Conservation (phyloP, 2,888 invertebrate genomes). For the Hirtodrosophila alboralis region DNA sequence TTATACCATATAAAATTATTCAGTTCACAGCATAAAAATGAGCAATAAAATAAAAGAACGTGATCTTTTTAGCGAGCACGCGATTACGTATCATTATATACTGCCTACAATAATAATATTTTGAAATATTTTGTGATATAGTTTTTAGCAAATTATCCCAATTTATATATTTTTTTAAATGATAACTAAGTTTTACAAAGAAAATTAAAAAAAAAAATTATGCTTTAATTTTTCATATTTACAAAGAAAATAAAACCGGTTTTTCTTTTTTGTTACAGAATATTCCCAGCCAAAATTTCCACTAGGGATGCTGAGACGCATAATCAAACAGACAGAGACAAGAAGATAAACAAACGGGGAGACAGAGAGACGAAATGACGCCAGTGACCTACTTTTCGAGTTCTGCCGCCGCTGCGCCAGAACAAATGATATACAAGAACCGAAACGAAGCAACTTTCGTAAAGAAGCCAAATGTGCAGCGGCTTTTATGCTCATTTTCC, state of each 20-base stretch:
- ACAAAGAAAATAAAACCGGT: background rate
- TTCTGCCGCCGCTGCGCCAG: constrained; percentile 13
- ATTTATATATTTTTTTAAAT: too few relatives aligned
- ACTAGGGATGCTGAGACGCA: constrained; percentile 14
- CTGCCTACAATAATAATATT: too few relatives aligned
- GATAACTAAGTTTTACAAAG: too few relatives aligned
- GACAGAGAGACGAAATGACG: constrained; percentile 15
- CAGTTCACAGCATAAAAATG: too few relatives aligned
- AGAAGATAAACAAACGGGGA: constrained; percentile 33
- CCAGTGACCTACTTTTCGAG: constrained; percentile 44
- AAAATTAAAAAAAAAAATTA: too few relatives aligned
- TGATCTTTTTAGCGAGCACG: too few relatives aligned
- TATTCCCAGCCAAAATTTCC: constrained; percentile 1
- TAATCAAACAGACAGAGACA: constrained; percentile 19
- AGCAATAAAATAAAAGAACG: too few relatives aligned
- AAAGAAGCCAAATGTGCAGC: constrained; percentile 5
- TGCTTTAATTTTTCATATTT: background rate
- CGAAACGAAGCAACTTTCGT: constrained; percentile 23
- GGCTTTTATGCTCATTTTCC: constrained; percentile 14
- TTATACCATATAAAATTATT: too few relatives aligned
- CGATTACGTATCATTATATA: too few relatives aligned
- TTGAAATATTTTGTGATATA: too few relatives aligned
- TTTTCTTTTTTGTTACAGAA: background rate
- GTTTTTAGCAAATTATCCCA: too few relatives aligned
- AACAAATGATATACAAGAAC: constrained; percentile 21